Conservation (phyloP, 1,140 invertebrate species). For the Diplogasteroides magnus region DNA sequence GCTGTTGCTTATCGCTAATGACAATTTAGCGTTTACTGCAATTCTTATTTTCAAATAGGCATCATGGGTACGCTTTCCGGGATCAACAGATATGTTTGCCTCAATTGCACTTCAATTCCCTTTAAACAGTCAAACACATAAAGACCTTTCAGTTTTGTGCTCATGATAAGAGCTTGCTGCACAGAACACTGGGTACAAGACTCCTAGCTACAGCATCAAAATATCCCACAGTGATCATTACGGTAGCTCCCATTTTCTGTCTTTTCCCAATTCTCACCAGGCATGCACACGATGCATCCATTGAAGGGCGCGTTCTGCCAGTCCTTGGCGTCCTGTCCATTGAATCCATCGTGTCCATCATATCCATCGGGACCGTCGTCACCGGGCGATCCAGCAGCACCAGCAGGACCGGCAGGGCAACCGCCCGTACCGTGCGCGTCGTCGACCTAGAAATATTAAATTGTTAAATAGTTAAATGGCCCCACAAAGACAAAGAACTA, state of each 20-base stretch:
- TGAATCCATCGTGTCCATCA: constrained; percentile 32
- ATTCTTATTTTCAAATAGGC: not conserved
- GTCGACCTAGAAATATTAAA: constrained; percentile 35
- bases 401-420: constrained; percentile 36
- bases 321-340: constrained; percentile 39
- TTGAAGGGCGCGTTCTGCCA: constrained; percentile 24
- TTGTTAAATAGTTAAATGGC: no score
- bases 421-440: constrained; percentile 32
- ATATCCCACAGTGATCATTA: no score
- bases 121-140: no score
- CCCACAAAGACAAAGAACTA: no score
- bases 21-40: no score
- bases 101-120: no score
- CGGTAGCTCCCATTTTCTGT: no score
- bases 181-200: constrained; percentile 39
- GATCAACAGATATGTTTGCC: constrained; percentile 28
- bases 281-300: constrained; percentile 39
- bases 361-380: constrained; percentile 32
- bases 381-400: constrained; percentile 37
- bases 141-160: no score
- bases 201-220: no score
- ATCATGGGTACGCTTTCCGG: constrained; percentile 13
- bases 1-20: no score
- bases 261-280: no score
- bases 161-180: no score